Percentiles rank a stretch among this genome's conserved stretches.
Evolutionary conservation across 2,888 invertebrate genomes (phyloP).

Genomic region (Leptogaster cylindrica): DNA sequence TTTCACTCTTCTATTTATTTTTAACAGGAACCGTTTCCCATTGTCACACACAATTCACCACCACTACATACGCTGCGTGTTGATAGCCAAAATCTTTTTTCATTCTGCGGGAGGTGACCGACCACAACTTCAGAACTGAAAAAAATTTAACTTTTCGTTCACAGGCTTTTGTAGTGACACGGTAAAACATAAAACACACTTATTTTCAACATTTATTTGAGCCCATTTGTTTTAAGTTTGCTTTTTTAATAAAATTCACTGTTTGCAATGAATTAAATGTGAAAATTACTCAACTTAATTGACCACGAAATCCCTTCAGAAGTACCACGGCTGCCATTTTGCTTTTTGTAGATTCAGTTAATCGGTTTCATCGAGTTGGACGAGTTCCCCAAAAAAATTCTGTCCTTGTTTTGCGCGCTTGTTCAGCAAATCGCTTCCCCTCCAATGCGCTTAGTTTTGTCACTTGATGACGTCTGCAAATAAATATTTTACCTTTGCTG

Average conservation of each 20-base stretch:
- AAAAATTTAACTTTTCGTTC: not conserved
- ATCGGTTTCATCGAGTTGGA: not conserved
- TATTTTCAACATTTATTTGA: not conserved
- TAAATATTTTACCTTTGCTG: no score
- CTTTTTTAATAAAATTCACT: not conserved
- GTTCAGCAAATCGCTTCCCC: not conserved
- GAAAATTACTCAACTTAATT: constrained; percentile 16
- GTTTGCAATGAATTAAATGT: constrained; percentile 10
- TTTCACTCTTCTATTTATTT: constrained; percentile 19
- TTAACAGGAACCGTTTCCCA: constrained; percentile 8
- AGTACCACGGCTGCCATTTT: constrained; percentile 29
- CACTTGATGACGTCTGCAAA: constrained; percentile 23
- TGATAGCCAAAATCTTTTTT: constrained; percentile 24
- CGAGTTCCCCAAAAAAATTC: not conserved
- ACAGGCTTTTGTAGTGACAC: not conserved
- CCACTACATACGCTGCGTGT: constrained; percentile 2
- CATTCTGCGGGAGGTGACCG: constrained; percentile 25
- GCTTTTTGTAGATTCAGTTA: no score
- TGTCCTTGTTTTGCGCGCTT: not conserved
- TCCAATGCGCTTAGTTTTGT: not conserved
- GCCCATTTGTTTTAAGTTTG: no score
- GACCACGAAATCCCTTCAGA: constrained; percentile 16
- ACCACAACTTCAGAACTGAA: constrained; percentile 5
- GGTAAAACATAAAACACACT: not conserved
- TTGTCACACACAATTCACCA: constrained; percentile 19